A percentile compares a stretch with the other conserved stretches of the same genome.
Evolutionary conservation across 53 echinoderm and acorn worm species (phyloP).

Genomic region (Temnopleurus reevesii): DNA sequence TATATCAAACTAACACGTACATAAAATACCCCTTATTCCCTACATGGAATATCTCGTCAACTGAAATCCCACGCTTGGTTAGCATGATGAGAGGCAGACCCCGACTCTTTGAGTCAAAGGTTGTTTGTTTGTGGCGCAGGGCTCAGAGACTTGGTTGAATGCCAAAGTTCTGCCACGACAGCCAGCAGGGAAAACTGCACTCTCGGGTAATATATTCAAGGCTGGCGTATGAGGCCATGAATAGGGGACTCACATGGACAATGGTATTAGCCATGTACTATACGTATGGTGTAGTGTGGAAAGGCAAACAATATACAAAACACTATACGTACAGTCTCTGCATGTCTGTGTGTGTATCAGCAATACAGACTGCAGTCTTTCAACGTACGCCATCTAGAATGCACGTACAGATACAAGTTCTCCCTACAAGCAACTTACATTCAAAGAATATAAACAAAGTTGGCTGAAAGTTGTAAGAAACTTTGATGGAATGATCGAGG

Average conservation of each 20-base stretch:
- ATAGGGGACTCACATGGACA: constrained; percentile 35
- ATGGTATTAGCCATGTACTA: not conserved
- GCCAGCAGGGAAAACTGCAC: constrained; percentile 36
- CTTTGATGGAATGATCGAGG: too few species aligned
- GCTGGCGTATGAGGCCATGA: constrained; percentile 59
- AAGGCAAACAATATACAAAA: not conserved
- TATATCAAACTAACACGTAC: too few species aligned
- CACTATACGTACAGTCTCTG: not conserved
- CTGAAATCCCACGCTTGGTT: constrained; percentile 46
- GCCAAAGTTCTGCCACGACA: constrained; percentile 36
- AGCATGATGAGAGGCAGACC: constrained; percentile 22
- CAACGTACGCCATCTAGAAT: not conserved
- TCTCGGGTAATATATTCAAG: constrained; percentile 56
- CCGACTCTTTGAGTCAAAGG: constrained; percentile 41
- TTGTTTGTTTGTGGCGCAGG: constrained; percentile 62
- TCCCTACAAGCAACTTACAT: not conserved
- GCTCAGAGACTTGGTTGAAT: constrained; percentile 41
- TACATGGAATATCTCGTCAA: constrained; percentile 46
- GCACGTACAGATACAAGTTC: not conserved
- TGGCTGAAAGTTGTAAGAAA: not conserved
- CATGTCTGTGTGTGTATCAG: not conserved
- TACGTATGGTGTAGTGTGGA: constrained; percentile 16
- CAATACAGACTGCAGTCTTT: not conserved
- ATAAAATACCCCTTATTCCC: not conserved
- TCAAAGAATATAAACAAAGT: not conserved